Percentiles rank a stretch among this genome's conserved stretches.
Conservation (phyloP, 2,797 vertebrate species). For the Enteromius mattozi region DNA sequence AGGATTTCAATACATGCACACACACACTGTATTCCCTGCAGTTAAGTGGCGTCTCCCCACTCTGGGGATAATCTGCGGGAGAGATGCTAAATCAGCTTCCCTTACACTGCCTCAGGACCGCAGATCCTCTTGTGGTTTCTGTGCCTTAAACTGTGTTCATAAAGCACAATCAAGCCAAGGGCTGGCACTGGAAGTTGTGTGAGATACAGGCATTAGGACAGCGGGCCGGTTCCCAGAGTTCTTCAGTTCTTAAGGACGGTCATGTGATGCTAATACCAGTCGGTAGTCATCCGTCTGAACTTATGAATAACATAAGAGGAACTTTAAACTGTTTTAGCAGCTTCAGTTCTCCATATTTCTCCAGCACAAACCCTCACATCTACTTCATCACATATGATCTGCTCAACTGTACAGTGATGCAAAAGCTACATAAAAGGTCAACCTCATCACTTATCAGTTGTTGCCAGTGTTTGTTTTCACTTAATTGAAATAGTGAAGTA, state of each 20-base stretch:
- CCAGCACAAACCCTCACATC: neutral
- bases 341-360: neutral
- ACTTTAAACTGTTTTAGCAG: neutral
- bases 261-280: slow-evolving; percentile 14
- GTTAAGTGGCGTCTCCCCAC: slow-evolving; percentile 50
- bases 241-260: neutral
- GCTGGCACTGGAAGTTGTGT: neutral
- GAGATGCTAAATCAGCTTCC: slow-evolving; percentile 59
- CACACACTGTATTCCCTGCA: slow-evolving; percentile 39
- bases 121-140: slow-evolving; percentile 37
- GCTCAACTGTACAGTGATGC: neutral
- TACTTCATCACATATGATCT: neutral
- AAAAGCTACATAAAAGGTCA: neutral
- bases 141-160: slow-evolving; percentile 19
- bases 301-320: neutral
- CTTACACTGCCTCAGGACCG: slow-evolving; percentile 44
- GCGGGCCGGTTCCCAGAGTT: slow-evolving; percentile 5
- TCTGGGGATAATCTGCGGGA: slow-evolving; percentile 56
- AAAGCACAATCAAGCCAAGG: slow-evolving; percentile 2
- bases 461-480: neutral
- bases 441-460: neutral
- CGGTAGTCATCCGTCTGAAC: neutral
- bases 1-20: slow-evolving; percentile 54
- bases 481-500: neutral
- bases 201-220: slow-evolving; percentile 25